Evolutionary conservation across 2,113 vertebrate species (phyloP), one percentile per base, ranked within the genome.

Genomic region (Oncorhynchus masou): DNA sequence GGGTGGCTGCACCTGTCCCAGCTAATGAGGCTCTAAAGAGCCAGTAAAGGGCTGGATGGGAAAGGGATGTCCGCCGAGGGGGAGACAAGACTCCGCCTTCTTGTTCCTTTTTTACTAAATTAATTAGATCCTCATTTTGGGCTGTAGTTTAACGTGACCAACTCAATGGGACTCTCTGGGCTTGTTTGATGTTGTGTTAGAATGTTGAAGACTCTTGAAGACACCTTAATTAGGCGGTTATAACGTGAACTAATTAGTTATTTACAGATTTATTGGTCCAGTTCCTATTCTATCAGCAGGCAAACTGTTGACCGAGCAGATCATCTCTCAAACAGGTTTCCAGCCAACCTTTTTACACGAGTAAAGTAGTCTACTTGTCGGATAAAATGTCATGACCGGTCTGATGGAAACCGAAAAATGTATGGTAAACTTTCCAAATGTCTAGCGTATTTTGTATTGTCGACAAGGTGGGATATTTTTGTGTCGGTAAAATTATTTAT

Each of bases 1-100:
- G 84, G 81, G 84, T 85, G 67, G 74, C 84, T 92, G 91, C 91
- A 93, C 92, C 92, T 93, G 92, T 89, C 90, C 86, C 77, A 77
- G 80, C 88, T 91, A 88, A 93, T 81, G 80, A 91, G 87, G 76
- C 80, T 80, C 84, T 93, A 93, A 92, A 90, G 91, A 91, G 87
- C 74, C 85, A 76, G 88, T 87, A 85, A 89, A 79, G 68, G 71
- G 70, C 54, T 49, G 76, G 77, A 75, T 65, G 51, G 62, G 68
- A 82, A 83, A 78, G 79, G 70, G 77, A 83, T 74, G 49, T 83
- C 73, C 73, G 72, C 74, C 57, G 73, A 82, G 64, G 62, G 79
- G 70, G 62, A 34, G 34, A 45, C 11, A 71, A 82, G 85, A 73
- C 83, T 79, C 85, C 84, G 78, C 79, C 76, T 69, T 68, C 68